Evolutionary conservation across 1,140 invertebrate species (phyloP), one percentile per base, ranked within the genome.

Genomic region (Drosophila equinoxialis): DNA sequence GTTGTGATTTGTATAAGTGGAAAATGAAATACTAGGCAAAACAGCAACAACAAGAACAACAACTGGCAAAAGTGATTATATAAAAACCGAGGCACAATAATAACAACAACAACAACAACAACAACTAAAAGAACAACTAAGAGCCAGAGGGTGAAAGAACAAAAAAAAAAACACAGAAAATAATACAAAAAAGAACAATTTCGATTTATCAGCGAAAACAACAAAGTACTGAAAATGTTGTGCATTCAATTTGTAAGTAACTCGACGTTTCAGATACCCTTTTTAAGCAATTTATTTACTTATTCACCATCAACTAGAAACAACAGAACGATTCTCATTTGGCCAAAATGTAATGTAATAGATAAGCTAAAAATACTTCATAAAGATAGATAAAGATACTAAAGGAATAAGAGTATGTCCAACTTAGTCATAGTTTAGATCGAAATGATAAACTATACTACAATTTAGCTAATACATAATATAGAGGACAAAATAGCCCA

Each of bases 191-290:
- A 87, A 79, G 76, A 87, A 82, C 76, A 77, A 87, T 77, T 77
- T 79, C 79, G 83, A 87, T 77, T 77, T 82, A 87, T 86, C 83
- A 86, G 82, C 82, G 77, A 71, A 81, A 85, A 42, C 55, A 6
- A 74, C 73, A 20, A 60, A 51, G 45, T 51, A 51, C 45, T 51
- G 45, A 51, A 51, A 51, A 51, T 51, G 45, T 51, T 51, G 17
- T 51, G n/a, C 45, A 51, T 23, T 51, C 45, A 51, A n/a, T 23
- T 51, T 51, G 7, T 8, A 48, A 48, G 8, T 1, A 6, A 48
- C 7, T 7, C 45, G 45, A 51, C 17, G 11, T 4, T 23, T 2
- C 4, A 23, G 8, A 51, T 51, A 51, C 45, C 45, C 8, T 48
- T 48, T 4, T 42, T 48, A 48, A 10, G 7, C 2, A 2, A 37